Conservation (phyloP, 2,113 vertebrate species). For the Cricetomys ansorgei region DNA sequence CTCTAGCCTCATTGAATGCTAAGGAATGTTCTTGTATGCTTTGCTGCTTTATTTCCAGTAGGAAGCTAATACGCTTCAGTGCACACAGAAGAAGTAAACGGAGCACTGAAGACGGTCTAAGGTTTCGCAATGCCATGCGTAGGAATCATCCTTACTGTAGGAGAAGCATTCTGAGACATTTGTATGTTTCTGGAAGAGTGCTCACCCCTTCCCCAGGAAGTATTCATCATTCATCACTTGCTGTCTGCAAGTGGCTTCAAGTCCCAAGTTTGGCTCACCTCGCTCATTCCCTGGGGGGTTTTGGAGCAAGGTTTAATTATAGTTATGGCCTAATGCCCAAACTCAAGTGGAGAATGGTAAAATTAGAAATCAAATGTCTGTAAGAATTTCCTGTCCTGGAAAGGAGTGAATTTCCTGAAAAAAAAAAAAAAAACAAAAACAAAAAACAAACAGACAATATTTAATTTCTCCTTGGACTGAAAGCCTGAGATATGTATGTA, state of each 20-base stretch:
- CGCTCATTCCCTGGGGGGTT: not conserved
- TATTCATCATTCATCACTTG: not conserved
- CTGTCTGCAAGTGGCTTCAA: not conserved
- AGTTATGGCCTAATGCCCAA: not conserved
- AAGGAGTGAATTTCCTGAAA: constrained; percentile 24
- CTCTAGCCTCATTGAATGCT: not conserved
- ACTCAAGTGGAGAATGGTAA: not conserved
- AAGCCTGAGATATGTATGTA: not conserved
- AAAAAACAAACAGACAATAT: too few species aligned
- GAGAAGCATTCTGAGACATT: not conserved
- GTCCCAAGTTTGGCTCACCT: not conserved
- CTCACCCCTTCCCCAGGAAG: not conserved
- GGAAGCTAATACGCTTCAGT: not conserved
- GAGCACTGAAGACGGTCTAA: not conserved
- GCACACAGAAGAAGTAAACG: constrained; percentile 12
- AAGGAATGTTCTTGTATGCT: not conserved
- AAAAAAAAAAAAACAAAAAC: too few species aligned
- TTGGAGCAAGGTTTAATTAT: not conserved
- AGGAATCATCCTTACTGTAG: not conserved
- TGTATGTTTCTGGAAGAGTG: not conserved
- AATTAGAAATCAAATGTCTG: not conserved
- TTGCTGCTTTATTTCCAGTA: not conserved
- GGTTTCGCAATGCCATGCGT: not conserved
- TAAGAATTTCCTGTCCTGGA: not conserved
- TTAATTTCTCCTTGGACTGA: constrained; percentile 4